Conservation (phyloP, 2,113 vertebrate species). For the Piprites chloris region DNA sequence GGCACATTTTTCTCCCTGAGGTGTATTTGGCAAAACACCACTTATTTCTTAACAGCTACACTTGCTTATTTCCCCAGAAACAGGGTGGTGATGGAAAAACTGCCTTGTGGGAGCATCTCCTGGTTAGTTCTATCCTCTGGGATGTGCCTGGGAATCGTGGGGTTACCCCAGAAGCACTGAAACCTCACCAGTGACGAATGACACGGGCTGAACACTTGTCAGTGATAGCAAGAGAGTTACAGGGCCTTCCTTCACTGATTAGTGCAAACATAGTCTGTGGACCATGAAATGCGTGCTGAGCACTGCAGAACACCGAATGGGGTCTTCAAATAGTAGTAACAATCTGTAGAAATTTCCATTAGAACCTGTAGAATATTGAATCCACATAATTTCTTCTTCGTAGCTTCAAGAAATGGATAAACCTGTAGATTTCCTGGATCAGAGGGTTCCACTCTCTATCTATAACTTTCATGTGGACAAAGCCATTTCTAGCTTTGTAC, state of each 20-base stretch:
- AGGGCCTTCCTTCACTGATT: not conserved
- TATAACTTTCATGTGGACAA: not conserved
- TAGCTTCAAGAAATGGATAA: not conserved
- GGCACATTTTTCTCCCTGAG: not conserved
- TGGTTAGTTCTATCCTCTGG: not conserved
- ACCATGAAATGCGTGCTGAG: not conserved
- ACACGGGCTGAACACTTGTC: not conserved
- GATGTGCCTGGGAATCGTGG: not conserved
- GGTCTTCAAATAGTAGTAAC: not conserved
- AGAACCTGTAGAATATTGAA: not conserved
- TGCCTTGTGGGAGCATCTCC: not conserved
- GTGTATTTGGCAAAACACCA: not conserved
- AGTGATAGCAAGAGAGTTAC: not conserved
- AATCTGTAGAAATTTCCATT: rapidly evolving
- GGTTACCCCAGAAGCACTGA: not conserved
- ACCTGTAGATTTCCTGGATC: not conserved
- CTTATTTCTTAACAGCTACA: not conserved
- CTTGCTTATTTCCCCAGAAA: not conserved
- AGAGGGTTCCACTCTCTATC: not conserved
- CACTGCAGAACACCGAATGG: not conserved
- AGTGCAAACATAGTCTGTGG: not conserved
- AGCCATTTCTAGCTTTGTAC: not conserved
- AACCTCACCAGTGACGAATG: not conserved
- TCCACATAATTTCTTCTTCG: not conserved
- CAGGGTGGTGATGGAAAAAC: not conserved